Conservation (phyloP, 2,797 vertebrate species). For the Ammospiza maritima region DNA sequence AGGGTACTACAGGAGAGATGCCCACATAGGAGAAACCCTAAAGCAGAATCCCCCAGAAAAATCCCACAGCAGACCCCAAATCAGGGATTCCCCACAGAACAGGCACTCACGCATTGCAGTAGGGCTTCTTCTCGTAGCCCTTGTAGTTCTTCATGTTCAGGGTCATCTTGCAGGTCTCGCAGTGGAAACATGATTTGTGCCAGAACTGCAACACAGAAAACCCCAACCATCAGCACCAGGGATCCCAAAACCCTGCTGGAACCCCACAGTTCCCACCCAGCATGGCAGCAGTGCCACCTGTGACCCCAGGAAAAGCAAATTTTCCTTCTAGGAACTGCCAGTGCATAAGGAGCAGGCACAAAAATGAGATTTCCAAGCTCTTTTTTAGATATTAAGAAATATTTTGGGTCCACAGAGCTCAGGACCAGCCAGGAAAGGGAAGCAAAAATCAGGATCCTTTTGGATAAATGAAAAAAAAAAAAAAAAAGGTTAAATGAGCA, state of each 20-base stretch:
- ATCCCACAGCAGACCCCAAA: no score
- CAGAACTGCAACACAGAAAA: constrained; percentile 83
- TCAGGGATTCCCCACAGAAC: no score
- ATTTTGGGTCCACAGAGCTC: no score
- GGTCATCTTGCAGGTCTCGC: constrained; percentile 99
- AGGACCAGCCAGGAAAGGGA: neutral
- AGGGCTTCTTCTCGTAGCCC: constrained; percentile 97
- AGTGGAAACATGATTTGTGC: constrained; percentile 99
- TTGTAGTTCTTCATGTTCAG: constrained; percentile 99
- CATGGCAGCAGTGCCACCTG: neutral
- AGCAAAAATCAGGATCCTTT: neutral
- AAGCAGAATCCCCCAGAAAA: no score
- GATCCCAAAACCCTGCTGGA: neutral
- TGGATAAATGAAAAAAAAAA: neutral
- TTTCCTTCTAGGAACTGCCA: neutral
- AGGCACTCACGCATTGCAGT: constrained; percentile 93
- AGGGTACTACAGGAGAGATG: no score
- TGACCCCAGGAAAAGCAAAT: rapidly evolving
- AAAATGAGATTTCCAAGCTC: neutral
- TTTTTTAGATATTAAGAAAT: no score
- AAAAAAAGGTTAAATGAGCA: neutral
- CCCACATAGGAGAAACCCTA: no score
- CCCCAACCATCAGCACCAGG: rapidly evolving
- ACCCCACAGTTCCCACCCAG: neutral
- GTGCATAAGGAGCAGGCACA: neutral